Evolutionary conservation across 2,113 vertebrate species (phyloP).

Genomic region (Hippopotamus amphibius): DNA sequence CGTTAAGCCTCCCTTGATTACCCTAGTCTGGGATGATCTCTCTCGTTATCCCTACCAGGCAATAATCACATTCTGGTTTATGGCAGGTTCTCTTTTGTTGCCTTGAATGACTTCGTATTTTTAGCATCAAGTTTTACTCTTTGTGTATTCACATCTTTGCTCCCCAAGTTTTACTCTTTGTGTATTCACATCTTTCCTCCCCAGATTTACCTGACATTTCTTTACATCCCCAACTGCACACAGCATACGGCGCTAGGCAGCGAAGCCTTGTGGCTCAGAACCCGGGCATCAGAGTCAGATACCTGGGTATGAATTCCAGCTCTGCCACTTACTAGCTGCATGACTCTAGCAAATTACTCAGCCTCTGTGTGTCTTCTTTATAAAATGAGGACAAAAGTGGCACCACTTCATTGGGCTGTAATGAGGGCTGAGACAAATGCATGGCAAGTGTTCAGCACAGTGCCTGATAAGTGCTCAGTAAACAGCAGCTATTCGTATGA

Average conservation of each 20-base stretch:
- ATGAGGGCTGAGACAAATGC: background rate
- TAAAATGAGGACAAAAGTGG: background rate
- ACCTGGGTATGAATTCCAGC: background rate
- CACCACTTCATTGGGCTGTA: background rate
- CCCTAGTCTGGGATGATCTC: background rate
- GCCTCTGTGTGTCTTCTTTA: background rate
- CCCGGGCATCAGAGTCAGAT: background rate
- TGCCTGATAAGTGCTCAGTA: background rate
- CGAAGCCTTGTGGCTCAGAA: background rate
- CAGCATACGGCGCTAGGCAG: no score
- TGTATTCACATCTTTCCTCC: background rate
- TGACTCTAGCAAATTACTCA: no score
- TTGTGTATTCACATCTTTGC: background rate
- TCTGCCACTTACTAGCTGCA: background rate
- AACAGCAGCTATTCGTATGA: background rate
- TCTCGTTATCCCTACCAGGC: background rate
- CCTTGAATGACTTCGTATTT: background rate
- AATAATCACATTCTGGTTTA: background rate
- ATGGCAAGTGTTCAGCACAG: background rate
- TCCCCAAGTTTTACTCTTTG: background rate
- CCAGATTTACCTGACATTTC: background rate
- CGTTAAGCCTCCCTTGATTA: background rate
- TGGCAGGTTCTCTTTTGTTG: background rate
- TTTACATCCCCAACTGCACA: background rate
- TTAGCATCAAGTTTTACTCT: slow-evolving; percentile 1